phyloP scores from a whole-genome alignment of 2,888 invertebrate genomes.

The Eupithecia dodoneata region DNA sequence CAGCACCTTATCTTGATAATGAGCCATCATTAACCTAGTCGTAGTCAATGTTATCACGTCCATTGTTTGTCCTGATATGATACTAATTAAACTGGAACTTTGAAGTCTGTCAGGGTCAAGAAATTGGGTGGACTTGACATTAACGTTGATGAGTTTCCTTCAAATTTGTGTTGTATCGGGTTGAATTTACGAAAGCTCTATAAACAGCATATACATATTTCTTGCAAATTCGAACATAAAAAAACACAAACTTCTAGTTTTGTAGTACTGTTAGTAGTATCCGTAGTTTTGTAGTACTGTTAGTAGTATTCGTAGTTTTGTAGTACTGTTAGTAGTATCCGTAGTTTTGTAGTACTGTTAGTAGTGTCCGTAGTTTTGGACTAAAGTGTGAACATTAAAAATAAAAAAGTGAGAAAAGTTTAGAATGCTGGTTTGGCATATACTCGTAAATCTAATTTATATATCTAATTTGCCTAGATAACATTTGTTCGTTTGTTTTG shows the following conservation, averaged over 20 bases:
- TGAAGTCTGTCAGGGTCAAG: constrained; percentile 27
- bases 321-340: not conserved
- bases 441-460: too few species aligned
- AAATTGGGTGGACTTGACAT: constrained; percentile 7
- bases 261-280: not conserved
- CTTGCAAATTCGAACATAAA: too few species aligned
- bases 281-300: too few species aligned
- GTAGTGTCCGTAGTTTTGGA: not conserved
- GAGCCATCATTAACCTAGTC: constrained; percentile 47
- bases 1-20: constrained; percentile 40
- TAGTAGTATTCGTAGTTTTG: not conserved
- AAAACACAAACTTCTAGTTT: too few species aligned
- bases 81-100: constrained; percentile 45
- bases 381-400: too few species aligned
- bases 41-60: constrained; percentile 49
- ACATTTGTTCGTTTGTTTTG: too few species aligned
- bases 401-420: too few species aligned
- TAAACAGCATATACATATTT: not conserved
- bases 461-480: too few species aligned
- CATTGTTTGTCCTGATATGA: constrained; percentile 48
- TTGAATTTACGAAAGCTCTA: not conserved
- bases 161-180: not conserved
- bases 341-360: too few species aligned
- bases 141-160: not conserved
- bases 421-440: too few species aligned